Evolutionary conservation across 2,797 vertebrate genomes (phyloP).

Genomic region (Alauda arvensis): DNA sequence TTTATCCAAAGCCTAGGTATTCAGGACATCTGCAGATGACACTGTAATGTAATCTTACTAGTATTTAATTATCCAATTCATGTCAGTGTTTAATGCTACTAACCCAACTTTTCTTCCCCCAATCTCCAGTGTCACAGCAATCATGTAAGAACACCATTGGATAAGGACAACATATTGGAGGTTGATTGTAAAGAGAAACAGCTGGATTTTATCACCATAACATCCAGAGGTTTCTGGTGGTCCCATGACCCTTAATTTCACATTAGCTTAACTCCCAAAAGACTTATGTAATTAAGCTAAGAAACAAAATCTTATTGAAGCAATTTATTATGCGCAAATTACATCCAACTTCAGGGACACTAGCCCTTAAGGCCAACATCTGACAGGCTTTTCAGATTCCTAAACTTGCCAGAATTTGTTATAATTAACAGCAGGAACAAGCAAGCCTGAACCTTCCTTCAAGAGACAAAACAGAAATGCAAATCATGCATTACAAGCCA

Average conservation of each 20-base stretch:
- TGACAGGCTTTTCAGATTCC: conserved; percentile 31
- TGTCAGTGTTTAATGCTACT: conserved; percentile 7
- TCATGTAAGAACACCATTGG: background rate
- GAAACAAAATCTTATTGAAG: conserved; percentile 47
- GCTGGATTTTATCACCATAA: conserved; percentile 57
- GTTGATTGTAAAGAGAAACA: conserved; percentile 48
- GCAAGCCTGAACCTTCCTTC: background rate
- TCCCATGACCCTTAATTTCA: conserved; percentile 58
- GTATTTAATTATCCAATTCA: conserved; percentile 28
- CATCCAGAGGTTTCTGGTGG: conserved; percentile 48
- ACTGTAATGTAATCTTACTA: background rate
- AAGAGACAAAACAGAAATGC: background rate
- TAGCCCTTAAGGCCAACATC: conserved; percentile 32
- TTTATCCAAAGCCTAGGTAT: background rate
- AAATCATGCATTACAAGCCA: background rate
- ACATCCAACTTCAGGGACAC: conserved; percentile 30
- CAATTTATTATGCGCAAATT: conserved; percentile 62
- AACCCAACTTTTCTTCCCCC: background rate
- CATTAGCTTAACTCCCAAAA: conserved; percentile 63
- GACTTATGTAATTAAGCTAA: conserved; percentile 53
- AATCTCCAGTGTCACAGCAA: background rate
- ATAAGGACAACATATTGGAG: conserved; percentile 7
- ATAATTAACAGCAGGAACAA: conserved; percentile 31
- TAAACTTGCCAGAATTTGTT: conserved; percentile 28
- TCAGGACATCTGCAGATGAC: background rate